phyloP scores from a whole-genome alignment of 2,888 invertebrate species.

The Chrysopilus asiliformis region DNA sequence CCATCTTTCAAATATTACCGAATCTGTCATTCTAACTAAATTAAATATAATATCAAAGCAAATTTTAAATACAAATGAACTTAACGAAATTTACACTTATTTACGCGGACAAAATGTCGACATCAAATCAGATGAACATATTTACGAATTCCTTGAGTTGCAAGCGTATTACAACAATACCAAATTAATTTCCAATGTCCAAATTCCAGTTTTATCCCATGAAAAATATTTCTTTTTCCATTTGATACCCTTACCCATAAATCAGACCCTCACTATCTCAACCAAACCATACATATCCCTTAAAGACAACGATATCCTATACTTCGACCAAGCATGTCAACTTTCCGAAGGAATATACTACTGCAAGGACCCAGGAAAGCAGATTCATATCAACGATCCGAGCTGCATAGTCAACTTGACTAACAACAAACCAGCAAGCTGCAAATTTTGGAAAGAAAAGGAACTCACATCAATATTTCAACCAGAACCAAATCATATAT shows the following conservation, averaged over 20 bases:
- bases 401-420: not conserved
- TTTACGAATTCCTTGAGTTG: no score
- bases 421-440: not conserved
- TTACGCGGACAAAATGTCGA: no score
- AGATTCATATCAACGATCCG: not conserved
- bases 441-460: not conserved
- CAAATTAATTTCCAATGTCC: not conserved
- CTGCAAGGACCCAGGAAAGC: not conserved
- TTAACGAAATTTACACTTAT: not conserved
- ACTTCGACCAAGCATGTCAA: not conserved
- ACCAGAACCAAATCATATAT: not conserved
- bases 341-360: no score
- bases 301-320: not conserved
- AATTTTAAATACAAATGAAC: not conserved
- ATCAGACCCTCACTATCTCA: not conserved
- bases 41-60: not conserved
- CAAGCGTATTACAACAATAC: not conserved
- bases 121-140: no score
- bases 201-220: not conserved
- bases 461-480: not conserved
- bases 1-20: conserved; percentile 8
- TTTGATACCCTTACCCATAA: not conserved
- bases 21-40: conserved; percentile 6
- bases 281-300: not conserved
- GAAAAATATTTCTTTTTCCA: not conserved